Base-by-base conservation (phyloP, 1,140 invertebrate species). In the Plectrocnemia conspersa region DNA sequence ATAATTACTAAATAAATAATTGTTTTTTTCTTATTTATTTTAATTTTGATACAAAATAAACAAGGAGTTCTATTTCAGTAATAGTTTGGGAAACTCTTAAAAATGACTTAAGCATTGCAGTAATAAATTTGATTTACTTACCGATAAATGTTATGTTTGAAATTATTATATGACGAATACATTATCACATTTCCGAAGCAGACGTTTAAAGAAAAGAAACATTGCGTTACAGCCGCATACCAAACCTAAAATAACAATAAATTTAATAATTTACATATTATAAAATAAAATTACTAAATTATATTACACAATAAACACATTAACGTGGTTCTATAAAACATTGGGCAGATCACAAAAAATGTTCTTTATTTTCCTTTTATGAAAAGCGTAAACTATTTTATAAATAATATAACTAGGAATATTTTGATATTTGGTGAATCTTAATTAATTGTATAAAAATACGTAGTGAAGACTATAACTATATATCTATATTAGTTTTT, bases 221-320 rank as follows among this genome's bases (percentile, higher is more conserved):
- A 88, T 64, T 93, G 90, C 0, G 86, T 87, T 0, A 89, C 85
- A 18, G 89, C 89, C 9, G 87, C 84, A 61, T 89, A 89, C 90
- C 89, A 93, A 0, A 88, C 84, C 69, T 79, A 67, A 0, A 70
- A 73, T 55, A 45, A 25, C 9, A 9, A 41, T 21, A 18, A 21
- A 18, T 41, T 40, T 13, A 13, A 42, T 42, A 42, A 42, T 18
- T 36, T 36, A 36, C 16, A 36, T 36, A 29, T 36, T 36, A 36
- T 13, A 36, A 36, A 6, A 36, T 36, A 29, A 29, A 29, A 13
- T 13, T 36, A 7, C 11, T 6, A 5, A 3, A 18, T 29, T 29
- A n/a, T 29, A 29, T 29, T 29, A 7, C n/a, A 29, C 27, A 7
- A 29, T n/a, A 29, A 29, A 6, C n/a, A 29, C 6, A 29, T 29